Percentiles rank a stretch among this genome's conserved stretches.
Conservation (phyloP, 2,888 invertebrate genomes). For the Anthophora plumipes region DNA sequence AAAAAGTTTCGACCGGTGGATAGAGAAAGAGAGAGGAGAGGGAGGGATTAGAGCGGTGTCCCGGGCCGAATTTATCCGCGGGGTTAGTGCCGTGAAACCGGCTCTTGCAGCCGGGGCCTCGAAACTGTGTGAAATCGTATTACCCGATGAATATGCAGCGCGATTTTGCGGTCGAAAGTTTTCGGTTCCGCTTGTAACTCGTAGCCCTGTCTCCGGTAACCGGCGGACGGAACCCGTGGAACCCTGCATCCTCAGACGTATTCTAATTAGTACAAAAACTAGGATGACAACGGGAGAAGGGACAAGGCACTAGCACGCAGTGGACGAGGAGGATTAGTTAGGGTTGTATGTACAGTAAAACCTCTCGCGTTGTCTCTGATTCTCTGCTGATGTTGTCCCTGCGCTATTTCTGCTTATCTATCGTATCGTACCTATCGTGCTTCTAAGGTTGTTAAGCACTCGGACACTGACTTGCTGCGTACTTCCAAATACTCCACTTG, state of each 20-base stretch:
- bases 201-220: slow-evolving; percentile 40
- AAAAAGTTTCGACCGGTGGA: slow-evolving; percentile 45
- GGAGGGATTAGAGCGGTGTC: slow-evolving; percentile 43
- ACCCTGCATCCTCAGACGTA: slow-evolving; percentile 70
- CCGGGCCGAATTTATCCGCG: slow-evolving; percentile 73
- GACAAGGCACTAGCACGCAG: background rate
- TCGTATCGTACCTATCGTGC: no score
- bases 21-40: no score
- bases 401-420: no score
- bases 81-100: slow-evolving; percentile 71
- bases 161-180: slow-evolving; percentile 83
- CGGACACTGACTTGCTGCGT: no score
- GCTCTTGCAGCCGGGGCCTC: slow-evolving; percentile 54
- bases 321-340: background rate
- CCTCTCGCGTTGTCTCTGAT: no score
- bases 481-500: no score
- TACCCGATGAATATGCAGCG: slow-evolving; percentile 84
- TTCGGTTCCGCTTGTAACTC: slow-evolving; percentile 69
- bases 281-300: background rate
- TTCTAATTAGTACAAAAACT: slow-evolving; percentile 79
- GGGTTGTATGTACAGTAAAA: no score
- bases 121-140: slow-evolving; percentile 79
- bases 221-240: slow-evolving; percentile 41
- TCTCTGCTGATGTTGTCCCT: no score
- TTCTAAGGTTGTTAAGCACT: no score